Percentiles rank a stretch among this genome's conserved stretches.
phyloP scores from a whole-genome alignment of 1,140 invertebrate genomes.

The Acromyrmex heyeri region DNA sequence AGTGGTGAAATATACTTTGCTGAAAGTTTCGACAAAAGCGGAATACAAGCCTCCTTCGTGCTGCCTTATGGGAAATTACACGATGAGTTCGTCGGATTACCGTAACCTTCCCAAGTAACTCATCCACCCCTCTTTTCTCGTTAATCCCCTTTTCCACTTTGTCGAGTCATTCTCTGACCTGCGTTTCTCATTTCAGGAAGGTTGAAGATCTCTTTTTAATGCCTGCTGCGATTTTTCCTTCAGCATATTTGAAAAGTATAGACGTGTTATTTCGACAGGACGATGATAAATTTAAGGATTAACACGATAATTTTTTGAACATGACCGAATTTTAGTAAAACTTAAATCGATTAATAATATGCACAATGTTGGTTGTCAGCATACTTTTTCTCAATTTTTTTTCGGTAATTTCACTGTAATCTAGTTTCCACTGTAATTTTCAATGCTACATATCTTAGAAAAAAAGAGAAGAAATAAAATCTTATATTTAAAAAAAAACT shows the following conservation, averaged over 20 bases:
- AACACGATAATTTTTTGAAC: conserved; percentile 23
- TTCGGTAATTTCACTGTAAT: neutral
- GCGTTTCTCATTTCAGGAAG: conserved; percentile 40
- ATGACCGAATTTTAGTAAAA: neutral
- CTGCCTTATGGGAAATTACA: conserved; percentile 82
- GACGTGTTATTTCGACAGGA: conserved; percentile 44
- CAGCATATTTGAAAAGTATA: conserved; percentile 64
- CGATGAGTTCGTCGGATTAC: conserved; percentile 78
- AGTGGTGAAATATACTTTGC: conserved; percentile 25
- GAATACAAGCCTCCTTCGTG: conserved; percentile 53
- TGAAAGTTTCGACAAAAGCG: conserved; percentile 68
- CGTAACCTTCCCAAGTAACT: conserved; percentile 64
- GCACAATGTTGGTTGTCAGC: neutral
- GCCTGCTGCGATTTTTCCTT: conserved; percentile 64
- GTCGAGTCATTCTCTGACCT: conserved; percentile 46
- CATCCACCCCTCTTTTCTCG: neutral
- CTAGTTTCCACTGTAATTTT: neutral
- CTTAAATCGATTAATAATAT: conserved; percentile 17
- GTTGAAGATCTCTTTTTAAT: conserved; percentile 54
- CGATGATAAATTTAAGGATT: conserved; percentile 72
- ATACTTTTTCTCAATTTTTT: neutral
- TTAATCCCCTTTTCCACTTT: conserved; percentile 34
- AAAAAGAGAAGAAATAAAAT: neutral
- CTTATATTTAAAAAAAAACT: neutral
- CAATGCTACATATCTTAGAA: neutral